Conservation (phyloP, 2,113 vertebrate species). For the Odocoileus hemionus region DNA sequence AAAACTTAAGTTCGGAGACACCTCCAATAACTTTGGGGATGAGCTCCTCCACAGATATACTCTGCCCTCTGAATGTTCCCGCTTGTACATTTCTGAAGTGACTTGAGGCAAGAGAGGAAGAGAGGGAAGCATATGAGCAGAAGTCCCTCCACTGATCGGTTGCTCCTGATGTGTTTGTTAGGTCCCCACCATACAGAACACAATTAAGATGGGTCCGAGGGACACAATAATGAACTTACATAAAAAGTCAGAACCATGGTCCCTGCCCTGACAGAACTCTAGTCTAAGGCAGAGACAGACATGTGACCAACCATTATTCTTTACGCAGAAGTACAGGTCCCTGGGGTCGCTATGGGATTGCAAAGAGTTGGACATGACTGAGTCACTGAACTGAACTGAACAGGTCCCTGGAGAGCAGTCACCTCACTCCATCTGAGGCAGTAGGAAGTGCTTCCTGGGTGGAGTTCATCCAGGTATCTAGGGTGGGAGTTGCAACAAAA, state of each 20-base stretch:
- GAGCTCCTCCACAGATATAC: not conserved
- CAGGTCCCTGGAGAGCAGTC: not conserved
- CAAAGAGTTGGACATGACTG: not conserved
- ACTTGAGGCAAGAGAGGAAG: not conserved
- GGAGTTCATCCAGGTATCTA: not conserved
- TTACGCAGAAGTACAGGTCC: not conserved
- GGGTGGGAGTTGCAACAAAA: not conserved
- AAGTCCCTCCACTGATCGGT: not conserved
- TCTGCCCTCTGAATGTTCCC: not conserved
- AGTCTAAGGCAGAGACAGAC: not conserved
- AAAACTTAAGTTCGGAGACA: not conserved
- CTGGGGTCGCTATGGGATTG: not conserved
- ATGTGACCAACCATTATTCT: not conserved
- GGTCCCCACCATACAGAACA: not conserved
- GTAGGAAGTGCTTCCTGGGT: not conserved
- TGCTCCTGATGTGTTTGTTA: not conserved
- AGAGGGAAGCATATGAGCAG: not conserved
- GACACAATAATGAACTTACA: not conserved
- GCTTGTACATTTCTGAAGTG: not conserved
- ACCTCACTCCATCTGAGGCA: not conserved
- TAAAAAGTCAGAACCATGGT: not conserved
- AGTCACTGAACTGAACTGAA: not conserved
- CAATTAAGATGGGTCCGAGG: not conserved
- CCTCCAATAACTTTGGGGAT: not conserved
- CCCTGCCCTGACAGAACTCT: not conserved